A percentile compares a stretch with the other conserved stretches of the same genome.
These are phyloP conservation scores for Canis aureus DNA, from an alignment of 2,113 vertebrate species.

Conservation along the genomic window DNA sequence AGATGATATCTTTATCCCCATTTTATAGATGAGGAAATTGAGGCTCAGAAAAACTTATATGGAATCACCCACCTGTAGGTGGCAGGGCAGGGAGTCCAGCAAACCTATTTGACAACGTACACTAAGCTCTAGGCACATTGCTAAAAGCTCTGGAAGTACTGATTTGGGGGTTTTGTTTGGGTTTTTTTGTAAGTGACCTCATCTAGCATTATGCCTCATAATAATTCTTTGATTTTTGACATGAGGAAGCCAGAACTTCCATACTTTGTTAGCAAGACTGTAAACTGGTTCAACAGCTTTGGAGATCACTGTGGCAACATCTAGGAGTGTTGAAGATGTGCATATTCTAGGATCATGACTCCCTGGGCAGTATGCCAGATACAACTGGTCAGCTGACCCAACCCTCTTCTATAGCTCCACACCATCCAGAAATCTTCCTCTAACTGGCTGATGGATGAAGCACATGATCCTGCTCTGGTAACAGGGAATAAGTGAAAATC, in stretches of 20 bases:
- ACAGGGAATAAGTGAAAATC: neutral
- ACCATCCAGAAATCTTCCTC: neutral
- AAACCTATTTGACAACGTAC: neutral
- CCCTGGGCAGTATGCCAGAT: neutral
- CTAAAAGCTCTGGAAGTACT: neutral
- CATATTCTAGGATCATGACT: neutral
- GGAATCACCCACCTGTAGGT: neutral
- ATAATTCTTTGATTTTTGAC: neutral
- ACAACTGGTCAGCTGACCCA: neutral
- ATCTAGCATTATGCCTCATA: neutral
- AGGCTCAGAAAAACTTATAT: neutral
- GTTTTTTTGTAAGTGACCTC: neutral
- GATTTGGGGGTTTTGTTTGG: neutral
- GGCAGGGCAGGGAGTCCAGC: neutral
- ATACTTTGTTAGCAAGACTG: neutral
- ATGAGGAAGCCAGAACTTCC: neutral
- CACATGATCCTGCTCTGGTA: neutral
- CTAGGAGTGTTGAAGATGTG: neutral
- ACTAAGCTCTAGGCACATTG: neutral
- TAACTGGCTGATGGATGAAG: neutral
- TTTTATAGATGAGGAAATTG: neutral
- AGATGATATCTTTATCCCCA: neutral
- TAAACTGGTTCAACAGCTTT: neutral
- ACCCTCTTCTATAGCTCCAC: neutral
- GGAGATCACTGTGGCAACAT: neutral